Evolutionary conservation across 2,888 invertebrate genomes (phyloP), one percentile per base, ranked within the genome.

Genomic region (Trachelus tabidus): DNA sequence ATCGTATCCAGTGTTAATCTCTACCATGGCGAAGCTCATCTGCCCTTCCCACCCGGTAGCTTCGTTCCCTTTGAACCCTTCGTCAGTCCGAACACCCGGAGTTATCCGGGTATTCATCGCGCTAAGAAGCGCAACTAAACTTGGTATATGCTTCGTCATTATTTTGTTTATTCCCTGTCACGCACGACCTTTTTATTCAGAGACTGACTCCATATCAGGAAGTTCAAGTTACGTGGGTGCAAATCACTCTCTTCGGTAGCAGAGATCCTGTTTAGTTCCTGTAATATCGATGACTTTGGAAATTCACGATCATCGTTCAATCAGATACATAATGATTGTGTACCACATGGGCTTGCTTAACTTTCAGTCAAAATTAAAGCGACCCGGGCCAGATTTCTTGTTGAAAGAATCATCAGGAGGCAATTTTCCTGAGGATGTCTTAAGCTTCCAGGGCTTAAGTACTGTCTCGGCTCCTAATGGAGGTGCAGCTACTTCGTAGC

Each of bases 381-480:
- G 23, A 56, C 56, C 9, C 23, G 15, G 23, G 0, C 56, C 23
- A 23, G 56, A 23, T 23, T 56, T 56, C 56, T 56, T 56, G 23
- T 56, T 56, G 56, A 56, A 56, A 56, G 56, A 56, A 56, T 56
- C 56, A 56, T 56, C 56, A 56, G 56, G 56, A 56, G 56, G 56
- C 23, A 23, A 56, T 56, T 56, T 56, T 56, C 23, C 56, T 23
- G 56, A 23, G 79, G 81, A 85, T 86, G 84, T 85, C 86, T 86
- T 86, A 85, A 85, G 85, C 85, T 85, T 83, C 81, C 84, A 80
- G 83, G 84, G 79, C 81, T 56, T 56, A 56, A 56, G 88, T 85
- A 89, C 89, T 89, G 89, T 89, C 88, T 56, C 56, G 56, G 89
- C 84, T 85, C 86, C 88, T 89, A 89, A 89, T 89, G 88, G 89